phyloP scores from a whole-genome alignment of 2,888 invertebrate species.

The Oligia fasciuncula region DNA sequence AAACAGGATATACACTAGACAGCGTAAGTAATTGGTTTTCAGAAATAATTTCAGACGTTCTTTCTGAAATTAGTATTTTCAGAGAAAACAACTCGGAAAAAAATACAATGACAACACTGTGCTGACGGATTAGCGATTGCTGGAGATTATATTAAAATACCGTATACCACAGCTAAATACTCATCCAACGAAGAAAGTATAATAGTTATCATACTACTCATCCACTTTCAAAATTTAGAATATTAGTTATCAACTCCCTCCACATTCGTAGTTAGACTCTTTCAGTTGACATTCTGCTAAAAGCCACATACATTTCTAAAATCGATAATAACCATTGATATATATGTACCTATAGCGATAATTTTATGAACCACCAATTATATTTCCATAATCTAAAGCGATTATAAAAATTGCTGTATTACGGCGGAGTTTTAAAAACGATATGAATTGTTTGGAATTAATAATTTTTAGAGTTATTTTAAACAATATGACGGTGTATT shows the following conservation, averaged over 20 bases:
- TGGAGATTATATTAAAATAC: not conserved
- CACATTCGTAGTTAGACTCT: slow-evolving; percentile 1
- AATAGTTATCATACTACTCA: not conserved
- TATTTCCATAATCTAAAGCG: slow-evolving; percentile 44
- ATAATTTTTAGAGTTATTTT: not conserved
- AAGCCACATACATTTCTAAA: slow-evolving; percentile 40
- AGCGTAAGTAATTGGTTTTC: not conserved
- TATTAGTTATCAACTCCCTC: not conserved
- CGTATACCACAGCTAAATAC: not conserved
- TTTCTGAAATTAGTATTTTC: not conserved
- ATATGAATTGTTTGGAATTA: not conserved
- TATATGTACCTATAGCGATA: slow-evolving; percentile 22
- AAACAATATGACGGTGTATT: not conserved
- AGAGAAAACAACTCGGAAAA: not conserved
- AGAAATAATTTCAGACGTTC: not conserved
- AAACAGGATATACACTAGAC: not conserved
- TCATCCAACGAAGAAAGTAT: no score
- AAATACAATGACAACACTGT: no score
- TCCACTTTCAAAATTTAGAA: not conserved
- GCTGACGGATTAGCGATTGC: not conserved
- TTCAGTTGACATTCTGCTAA: slow-evolving; percentile 27
- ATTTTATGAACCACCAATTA: slow-evolving; percentile 46
- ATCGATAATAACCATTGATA: slow-evolving; percentile 47
- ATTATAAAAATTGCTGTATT: slow-evolving; percentile 29
- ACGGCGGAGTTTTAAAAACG: slow-evolving; percentile 10